Evolutionary conservation across 1,140 invertebrate species (phyloP), one percentile per base, ranked within the genome.

Genomic region (Nasonia longicornis): DNA sequence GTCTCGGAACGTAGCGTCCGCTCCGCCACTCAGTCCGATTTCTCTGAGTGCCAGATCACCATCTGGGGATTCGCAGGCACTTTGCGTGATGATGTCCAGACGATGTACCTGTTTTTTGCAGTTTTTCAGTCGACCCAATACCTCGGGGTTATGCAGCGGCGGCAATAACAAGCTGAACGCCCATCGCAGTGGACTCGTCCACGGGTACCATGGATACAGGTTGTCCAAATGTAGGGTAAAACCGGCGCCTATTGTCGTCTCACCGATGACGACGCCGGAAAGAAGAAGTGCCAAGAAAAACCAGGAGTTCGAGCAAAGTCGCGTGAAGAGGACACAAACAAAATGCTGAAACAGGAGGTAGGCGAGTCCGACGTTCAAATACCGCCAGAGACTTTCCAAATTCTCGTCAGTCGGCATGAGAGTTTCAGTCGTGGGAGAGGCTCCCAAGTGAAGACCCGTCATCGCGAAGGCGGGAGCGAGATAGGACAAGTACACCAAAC

Each of bases 381-480:
- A 87, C 80, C 89, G 85, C 89, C 89, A 90, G 0, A 91, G 38
- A 0, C 88, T 89, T 3, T 86, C 89, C 3, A 90, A 82, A 73
- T 88, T 90, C 22, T 91, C 90, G 29, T 90, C 89, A 29, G 48
- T 11, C 0, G 45, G 14, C 8, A 29, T 12, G 2, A 76, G 26
- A 35, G n/a, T 16, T 2, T 78, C 76, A 3, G 26, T 12, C 2
- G 42, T 11, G 0, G 42, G 26, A 2, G 76, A 31, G 0, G 87
- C 84, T 2, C 87, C 86, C 1, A 90, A 66, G 63, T 93, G 91
- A 0, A 97, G 90, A 0, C 96, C 96, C 12, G 95, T 95, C 96
- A 98, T 97, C 26, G 96, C 96, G 87, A 96, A 98, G 16, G 96
- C 96, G 22, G 97, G 97, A 38, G 97, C 93, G 29, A 97, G 87